phyloP scores from a whole-genome alignment of 2,797 vertebrate species.

The Diplodus sargus region DNA sequence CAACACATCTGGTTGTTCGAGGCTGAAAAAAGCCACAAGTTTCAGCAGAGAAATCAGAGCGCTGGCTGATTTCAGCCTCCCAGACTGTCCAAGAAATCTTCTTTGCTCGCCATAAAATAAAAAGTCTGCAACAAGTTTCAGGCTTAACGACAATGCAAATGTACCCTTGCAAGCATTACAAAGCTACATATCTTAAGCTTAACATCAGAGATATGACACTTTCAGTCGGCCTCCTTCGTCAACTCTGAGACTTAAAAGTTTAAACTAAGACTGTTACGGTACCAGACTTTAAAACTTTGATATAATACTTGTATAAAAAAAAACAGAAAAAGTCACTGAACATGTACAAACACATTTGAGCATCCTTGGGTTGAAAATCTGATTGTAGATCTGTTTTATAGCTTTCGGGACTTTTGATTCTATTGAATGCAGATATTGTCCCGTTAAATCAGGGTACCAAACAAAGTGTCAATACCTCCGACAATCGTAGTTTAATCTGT shows the following conservation, averaged over 20 bases:
- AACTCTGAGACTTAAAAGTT: slow-evolving; percentile 1
- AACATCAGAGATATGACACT: not conserved
- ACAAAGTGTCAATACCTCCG: no score
- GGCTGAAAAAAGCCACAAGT: slow-evolving; percentile 27
- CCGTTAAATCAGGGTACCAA: no score
- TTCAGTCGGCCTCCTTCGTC: not conserved
- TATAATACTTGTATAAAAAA: no score
- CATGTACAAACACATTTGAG: no score
- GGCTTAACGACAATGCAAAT: not conserved
- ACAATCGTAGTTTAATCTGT: no score
- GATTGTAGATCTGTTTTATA: no score
- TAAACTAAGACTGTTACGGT: no score
- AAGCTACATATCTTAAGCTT: not conserved
- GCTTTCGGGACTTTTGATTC: no score
- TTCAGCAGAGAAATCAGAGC: slow-evolving; percentile 38
- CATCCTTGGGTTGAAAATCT: no score
- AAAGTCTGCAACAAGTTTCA: slow-evolving; percentile 10
- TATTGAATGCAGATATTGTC: no score
- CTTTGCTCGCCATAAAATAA: slow-evolving; percentile 14
- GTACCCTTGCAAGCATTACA: not conserved
- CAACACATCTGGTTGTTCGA: slow-evolving; percentile 13
- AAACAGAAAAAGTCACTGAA: no score
- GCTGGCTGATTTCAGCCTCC: not conserved
- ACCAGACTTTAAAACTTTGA: no score
- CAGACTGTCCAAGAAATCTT: not conserved